Evolutionary conservation across 2,113 vertebrate species (phyloP).

Genomic region (Chionodraco myersi): DNA sequence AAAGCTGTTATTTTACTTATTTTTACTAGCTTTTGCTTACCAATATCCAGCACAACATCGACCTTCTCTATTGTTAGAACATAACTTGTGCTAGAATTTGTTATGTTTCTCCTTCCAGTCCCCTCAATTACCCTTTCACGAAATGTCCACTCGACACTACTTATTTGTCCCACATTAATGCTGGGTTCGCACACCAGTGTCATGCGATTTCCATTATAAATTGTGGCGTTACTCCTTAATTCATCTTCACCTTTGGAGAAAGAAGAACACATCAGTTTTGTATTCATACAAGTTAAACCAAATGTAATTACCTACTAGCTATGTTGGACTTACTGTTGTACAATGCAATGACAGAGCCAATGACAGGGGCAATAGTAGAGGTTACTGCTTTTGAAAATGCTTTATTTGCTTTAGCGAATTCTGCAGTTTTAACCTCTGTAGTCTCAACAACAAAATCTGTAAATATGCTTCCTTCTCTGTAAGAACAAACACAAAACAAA

Average conservation of each 20-base stretch:
- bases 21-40: constrained; percentile 54
- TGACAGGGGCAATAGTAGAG: constrained; percentile 1
- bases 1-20: too few relatives aligned
- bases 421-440: not conserved
- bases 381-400: not conserved
- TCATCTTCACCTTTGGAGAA: constrained; percentile 18
- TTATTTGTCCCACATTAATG: not conserved
- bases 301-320: not conserved
- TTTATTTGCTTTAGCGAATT: constrained; percentile 38
- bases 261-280: not conserved
- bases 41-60: constrained; percentile 48
- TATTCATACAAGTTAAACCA: not conserved
- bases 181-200: constrained; percentile 11
- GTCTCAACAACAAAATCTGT: constrained; percentile 54
- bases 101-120: not conserved
- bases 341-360: not conserved
- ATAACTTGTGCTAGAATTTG: not conserved
- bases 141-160: constrained; percentile 50
- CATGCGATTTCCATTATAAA: constrained; percentile 47
- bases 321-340: constrained; percentile 56
- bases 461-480: constrained; percentile 74
- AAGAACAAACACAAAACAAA: constrained; percentile 19
- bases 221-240: rapidly evolving
- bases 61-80: constrained; percentile 31
- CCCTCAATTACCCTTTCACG: not conserved